These are phyloP conservation scores for Lordiphosa stackelbergi DNA, from an alignment of 1,140 invertebrate species.

Conservation along the genomic window DNA sequence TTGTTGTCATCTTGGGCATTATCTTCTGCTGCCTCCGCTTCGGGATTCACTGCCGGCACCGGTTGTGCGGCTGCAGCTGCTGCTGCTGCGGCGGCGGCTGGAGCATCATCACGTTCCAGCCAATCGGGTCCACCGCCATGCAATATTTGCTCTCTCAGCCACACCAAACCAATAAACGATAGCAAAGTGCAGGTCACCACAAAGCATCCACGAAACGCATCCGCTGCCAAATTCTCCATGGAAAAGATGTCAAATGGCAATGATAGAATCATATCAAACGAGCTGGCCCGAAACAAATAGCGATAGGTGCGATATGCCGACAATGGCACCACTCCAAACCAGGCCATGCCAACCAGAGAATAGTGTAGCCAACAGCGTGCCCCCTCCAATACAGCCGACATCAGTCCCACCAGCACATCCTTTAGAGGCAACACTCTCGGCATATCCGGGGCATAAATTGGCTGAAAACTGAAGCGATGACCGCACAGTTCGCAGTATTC, in stretches of 20 bases:
- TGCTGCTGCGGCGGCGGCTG: slow-evolving; percentile 49
- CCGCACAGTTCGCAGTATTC: slow-evolving; percentile 99
- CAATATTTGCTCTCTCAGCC: slow-evolving; percentile 98
- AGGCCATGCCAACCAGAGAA: slow-evolving; percentile 95
- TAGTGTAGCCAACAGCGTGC: slow-evolving; percentile 98
- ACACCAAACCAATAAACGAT: slow-evolving; percentile 97
- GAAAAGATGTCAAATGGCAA: slow-evolving; percentile 95
- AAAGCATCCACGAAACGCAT: slow-evolving; percentile 97
- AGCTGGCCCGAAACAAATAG: slow-evolving; percentile 93
- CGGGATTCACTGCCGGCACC: slow-evolving; percentile 64
- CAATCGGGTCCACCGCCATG: slow-evolving; percentile 97
- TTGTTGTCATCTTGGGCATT: slow-evolving; percentile 76
- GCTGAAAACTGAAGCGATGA: slow-evolving; percentile 98
- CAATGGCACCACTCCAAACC: slow-evolving; percentile 97
- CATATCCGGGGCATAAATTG: slow-evolving; percentile 99
- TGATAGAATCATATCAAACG: slow-evolving; percentile 89
- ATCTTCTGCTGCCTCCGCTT: slow-evolving; percentile 20
- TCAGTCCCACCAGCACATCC: slow-evolving; percentile 88
- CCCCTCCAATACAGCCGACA: slow-evolving; percentile 92
- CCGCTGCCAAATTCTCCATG: slow-evolving; percentile 93
- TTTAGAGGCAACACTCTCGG: slow-evolving; percentile 93
- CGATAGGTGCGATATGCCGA: slow-evolving; percentile 98
- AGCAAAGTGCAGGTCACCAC: slow-evolving; percentile 97
- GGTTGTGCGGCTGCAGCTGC: slow-evolving; percentile 22
- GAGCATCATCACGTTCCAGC: slow-evolving; percentile 85